These are phyloP conservation scores for Scaptomyza polygonia DNA, from an alignment of 2,888 invertebrate species.

Conservation along the genomic window DNA sequence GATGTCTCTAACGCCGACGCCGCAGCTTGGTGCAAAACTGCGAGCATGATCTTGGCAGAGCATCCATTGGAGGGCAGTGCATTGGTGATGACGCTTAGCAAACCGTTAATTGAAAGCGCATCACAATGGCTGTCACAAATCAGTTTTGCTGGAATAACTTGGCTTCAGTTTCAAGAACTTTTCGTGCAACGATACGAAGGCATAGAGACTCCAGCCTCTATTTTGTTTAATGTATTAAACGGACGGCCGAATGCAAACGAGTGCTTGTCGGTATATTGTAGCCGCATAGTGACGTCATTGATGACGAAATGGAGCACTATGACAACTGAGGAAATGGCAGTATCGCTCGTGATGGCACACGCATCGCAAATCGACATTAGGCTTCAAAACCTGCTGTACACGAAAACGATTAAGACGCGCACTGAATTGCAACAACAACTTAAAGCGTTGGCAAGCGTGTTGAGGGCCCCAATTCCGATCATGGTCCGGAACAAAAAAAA, in stretches of 20 bases:
- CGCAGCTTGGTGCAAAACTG: no score
- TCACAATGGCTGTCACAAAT: conserved; percentile 8
- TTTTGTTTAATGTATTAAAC: conserved; percentile 8
- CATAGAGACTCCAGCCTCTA: conserved; percentile 1
- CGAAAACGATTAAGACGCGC: not conserved
- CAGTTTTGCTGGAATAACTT: conserved; percentile 3
- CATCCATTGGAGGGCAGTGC: not conserved
- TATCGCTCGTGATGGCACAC: conserved; percentile 13
- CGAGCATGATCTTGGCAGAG: not conserved
- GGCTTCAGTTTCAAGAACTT: conserved; percentile 13
- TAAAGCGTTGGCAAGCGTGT: not conserved
- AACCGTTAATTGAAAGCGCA: not conserved
- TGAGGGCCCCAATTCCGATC: not conserved
- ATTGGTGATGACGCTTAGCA: not conserved
- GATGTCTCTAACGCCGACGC: no score
- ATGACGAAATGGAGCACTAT: conserved; percentile 14
- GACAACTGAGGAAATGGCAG: conserved; percentile 11
- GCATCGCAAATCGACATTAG: conserved; percentile 4
- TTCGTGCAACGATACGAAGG: conserved; percentile 6
- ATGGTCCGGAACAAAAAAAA: conserved; percentile 8
- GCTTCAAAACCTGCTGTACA: not conserved
- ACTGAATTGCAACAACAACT: conserved; percentile 10
- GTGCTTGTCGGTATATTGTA: conserved; percentile 11
- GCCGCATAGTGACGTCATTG: conserved; percentile 12
- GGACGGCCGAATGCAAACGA: conserved; percentile 6